A percentile compares a stretch with the other conserved stretches of the same genome.
phyloP scores from a whole-genome alignment of 2,113 vertebrate species.

The Monarcha castaneiventris region DNA sequence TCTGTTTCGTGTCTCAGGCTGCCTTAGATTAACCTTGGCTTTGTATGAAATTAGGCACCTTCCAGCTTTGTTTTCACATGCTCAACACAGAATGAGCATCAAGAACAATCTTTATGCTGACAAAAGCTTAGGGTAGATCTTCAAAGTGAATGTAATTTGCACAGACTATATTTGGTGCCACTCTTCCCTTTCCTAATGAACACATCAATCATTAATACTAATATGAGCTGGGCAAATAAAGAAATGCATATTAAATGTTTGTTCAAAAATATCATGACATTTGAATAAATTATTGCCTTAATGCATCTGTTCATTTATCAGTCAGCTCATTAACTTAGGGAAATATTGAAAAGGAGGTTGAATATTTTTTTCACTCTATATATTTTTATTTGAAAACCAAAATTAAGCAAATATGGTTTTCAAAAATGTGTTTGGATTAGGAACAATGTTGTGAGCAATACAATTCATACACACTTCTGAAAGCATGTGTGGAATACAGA shows the following conservation, averaged over 20 bases:
- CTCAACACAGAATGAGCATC: not conserved
- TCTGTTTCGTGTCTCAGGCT: not conserved
- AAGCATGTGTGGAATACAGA: constrained; percentile 12
- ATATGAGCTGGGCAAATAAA: constrained; percentile 42
- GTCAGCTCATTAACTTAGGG: constrained; percentile 43
- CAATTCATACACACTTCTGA: not conserved
- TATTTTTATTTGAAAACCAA: constrained; percentile 40
- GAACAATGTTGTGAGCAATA: not conserved
- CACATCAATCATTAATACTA: constrained; percentile 58
- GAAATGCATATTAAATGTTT: constrained; percentile 53
- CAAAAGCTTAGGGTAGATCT: not conserved
- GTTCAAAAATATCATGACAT: constrained; percentile 59
- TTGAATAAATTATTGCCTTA: constrained; percentile 61
- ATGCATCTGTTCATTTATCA: constrained; percentile 61
- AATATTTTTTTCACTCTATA: constrained; percentile 32
- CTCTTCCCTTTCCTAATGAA: constrained; percentile 40
- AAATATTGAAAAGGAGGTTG: constrained; percentile 49
- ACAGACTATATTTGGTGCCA: constrained; percentile 42
- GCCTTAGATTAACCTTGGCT: not conserved
- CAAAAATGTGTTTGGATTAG: constrained; percentile 23
- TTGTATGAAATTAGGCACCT: not conserved
- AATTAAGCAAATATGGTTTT: constrained; percentile 41
- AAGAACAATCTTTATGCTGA: not conserved
- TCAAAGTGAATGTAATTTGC: constrained; percentile 39
- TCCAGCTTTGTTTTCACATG: not conserved